These are phyloP conservation scores for Oryzias javanicus DNA, from an alignment of 2,113 vertebrate species.

Conservation along the genomic window DNA sequence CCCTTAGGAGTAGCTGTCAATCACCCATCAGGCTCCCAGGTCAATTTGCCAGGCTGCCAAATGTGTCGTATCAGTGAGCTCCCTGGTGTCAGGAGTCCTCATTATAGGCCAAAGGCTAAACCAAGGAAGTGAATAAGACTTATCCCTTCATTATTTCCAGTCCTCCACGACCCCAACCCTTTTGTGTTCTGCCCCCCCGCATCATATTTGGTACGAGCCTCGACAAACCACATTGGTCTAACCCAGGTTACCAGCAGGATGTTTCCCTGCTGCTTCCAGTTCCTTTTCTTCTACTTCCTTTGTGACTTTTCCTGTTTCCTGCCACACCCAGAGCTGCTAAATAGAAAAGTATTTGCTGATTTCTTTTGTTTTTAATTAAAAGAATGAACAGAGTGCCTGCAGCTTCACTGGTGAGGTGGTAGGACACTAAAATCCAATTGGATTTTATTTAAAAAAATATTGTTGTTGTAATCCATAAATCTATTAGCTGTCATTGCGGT, in stretches of 20 bases:
- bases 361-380: too few species aligned
- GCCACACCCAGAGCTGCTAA: constrained; percentile 11
- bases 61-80: constrained; percentile 68
- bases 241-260: constrained; percentile 38
- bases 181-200: constrained; percentile 30
- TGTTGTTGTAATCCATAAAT: constrained; percentile 64
- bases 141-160: constrained; percentile 68
- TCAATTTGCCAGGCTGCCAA: constrained; percentile 74
- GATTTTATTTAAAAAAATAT: constrained; percentile 21
- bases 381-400: too few species aligned
- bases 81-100: constrained; percentile 68
- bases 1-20: constrained; percentile 72
- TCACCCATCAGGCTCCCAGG: constrained; percentile 65
- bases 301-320: constrained; percentile 5
- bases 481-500: constrained; percentile 58
- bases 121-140: constrained; percentile 71
- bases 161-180: constrained; percentile 63
- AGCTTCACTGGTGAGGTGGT: constrained; percentile 15
- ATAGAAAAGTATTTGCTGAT: constrained; percentile 34
- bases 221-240: constrained; percentile 36
- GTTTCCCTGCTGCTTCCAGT: constrained; percentile 1
- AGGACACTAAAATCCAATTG: constrained; percentile 27
- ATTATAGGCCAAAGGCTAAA: constrained; percentile 80
- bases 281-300: constrained; percentile 5
- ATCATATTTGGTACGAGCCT: constrained; percentile 24